Evolutionary conservation across 1,140 invertebrate genomes (phyloP).

Genomic region (Chelonus insularis): DNA sequence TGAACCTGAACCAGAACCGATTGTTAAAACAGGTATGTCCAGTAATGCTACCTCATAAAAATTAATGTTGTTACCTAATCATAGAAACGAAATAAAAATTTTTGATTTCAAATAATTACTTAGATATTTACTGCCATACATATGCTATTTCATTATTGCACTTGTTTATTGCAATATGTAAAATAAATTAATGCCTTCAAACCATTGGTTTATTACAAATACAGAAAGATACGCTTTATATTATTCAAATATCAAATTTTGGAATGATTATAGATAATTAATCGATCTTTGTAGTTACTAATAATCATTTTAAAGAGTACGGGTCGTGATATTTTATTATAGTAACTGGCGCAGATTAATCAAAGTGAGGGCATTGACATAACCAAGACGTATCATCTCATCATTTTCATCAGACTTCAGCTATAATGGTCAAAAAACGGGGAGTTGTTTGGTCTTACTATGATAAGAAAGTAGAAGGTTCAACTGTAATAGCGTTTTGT

Average conservation of each 20-base stretch:
- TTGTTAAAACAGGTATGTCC: conserved; percentile 49
- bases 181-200: no score
- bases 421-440: conserved; percentile 48
- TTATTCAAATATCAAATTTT: background rate
- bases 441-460: conserved; percentile 52
- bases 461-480: conserved; percentile 47
- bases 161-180: no score
- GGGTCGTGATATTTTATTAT: conserved; percentile 29
- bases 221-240: conserved; percentile 29
- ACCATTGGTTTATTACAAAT: no score
- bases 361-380: background rate
- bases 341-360: conserved; percentile 23
- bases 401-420: background rate
- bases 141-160: conserved; percentile 20
- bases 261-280: no score
- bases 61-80: no score
- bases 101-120: conserved; percentile 17
- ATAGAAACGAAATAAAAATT: no score
- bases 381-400: background rate
- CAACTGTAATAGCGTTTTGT: conserved; percentile 48
- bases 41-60: no score
- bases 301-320: conserved; percentile 24
- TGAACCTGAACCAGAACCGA: conserved; percentile 69
- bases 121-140: conserved; percentile 19
- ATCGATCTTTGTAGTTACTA: background rate